phyloP scores from a whole-genome alignment of 2,888 invertebrate species.

The Portevinia maculata region DNA sequence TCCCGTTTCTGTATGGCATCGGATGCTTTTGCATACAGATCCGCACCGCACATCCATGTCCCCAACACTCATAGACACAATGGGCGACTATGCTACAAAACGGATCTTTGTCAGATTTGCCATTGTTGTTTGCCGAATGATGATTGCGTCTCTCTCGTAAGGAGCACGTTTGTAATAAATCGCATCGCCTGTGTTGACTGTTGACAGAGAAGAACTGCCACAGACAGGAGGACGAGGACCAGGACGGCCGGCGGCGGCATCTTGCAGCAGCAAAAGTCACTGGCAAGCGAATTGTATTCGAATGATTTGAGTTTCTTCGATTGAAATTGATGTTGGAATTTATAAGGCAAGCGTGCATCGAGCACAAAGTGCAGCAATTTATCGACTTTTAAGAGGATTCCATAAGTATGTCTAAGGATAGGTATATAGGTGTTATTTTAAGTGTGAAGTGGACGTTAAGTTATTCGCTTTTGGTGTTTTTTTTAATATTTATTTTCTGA shows the following conservation, averaged over 20 bases:
- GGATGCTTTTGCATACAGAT: conserved; percentile 43
- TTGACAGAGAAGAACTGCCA: conserved; percentile 39
- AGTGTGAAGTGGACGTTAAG: conserved; percentile 7
- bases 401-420: conserved; percentile 12
- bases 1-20: conserved; percentile 11
- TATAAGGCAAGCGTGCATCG: conserved; percentile 26
- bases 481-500: conserved; percentile 52
- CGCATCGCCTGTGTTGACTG: conserved; percentile 31
- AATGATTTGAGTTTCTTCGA: conserved; percentile 47
- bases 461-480: conserved; percentile 26
- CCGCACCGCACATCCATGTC: conserved; percentile 14
- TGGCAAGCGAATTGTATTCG: conserved; percentile 45
- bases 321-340: conserved; percentile 37
- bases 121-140: conserved; percentile 63
- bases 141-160: conserved; percentile 42
- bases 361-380: conserved; percentile 31
- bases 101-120: conserved; percentile 70
- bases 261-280: conserved; percentile 41
- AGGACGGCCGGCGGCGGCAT: too few species aligned
- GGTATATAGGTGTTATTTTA: conserved; percentile 38
- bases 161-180: conserved; percentile 69
- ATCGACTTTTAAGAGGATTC: conserved; percentile 23
- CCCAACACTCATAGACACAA: conserved; percentile 27
- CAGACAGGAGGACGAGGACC: conserved; percentile 10
- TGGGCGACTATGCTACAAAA: conserved; percentile 48